Base-by-base conservation (phyloP, 92 coral and sea anemone species). In the Paragorgia papillata region DNA sequence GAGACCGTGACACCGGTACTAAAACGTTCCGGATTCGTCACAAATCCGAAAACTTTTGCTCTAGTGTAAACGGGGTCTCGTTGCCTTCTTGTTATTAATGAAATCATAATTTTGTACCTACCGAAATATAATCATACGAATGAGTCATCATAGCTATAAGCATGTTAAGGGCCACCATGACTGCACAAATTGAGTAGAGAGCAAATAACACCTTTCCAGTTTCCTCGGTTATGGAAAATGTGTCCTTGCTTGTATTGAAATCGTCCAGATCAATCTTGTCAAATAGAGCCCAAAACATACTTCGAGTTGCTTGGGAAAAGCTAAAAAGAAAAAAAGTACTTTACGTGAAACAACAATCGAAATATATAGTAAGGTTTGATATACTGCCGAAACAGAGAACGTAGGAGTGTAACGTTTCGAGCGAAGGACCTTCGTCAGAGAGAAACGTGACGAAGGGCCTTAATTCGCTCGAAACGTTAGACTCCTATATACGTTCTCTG, bases 141-240 rank as follows among this genome's bases (percentile, higher is more conserved):
- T 80, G 84, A 35, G 75, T 69, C 79, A 92, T 84, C 97, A 92
- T 92, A 0, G 97, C 97, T 57, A 92, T 92, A 25, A 92, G 75
- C 58, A 87, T 82, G 75, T 92, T 92, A 53, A 92, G 51, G 1
- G 85, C 86, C 51, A 92, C 96, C 66, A 92, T 48, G 62, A 92
- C 66, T 15, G 96, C 90, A 25, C 84, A 32, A 41, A 89, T 73
- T 35, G 80, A 73, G 66, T 82, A 92, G 8, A 44, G 44, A 7
- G 89, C 96, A 18, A 92, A 87, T 79, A 92, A 71, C 18, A 85
- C 12, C 64, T 80, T 50, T 0, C 97, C 97, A 6, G 97, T 92
- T 30, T 69, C 79, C 43, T 85, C 41, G n/a, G 86, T 92, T 27
- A 89, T 78, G 31, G 77, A 69, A 43, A 76, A 81, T n/a, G 63